Conservation (phyloP, 2,888 invertebrate species). For the Sphinx pinastri region DNA sequence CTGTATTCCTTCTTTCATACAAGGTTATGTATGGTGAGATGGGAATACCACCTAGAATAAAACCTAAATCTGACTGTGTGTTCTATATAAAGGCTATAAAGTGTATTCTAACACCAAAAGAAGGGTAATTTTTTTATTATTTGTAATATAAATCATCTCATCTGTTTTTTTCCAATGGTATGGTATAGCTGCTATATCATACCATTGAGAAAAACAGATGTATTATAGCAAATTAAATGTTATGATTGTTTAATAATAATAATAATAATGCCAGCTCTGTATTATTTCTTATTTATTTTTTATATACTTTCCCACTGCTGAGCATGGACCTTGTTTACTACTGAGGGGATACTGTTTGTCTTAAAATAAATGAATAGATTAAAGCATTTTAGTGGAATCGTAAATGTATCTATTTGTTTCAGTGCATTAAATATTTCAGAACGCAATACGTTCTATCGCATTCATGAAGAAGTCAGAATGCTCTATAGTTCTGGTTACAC, state of each 20-base stretch:
- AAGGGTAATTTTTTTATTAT: constrained; percentile 53
- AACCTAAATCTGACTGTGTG: constrained; percentile 87
- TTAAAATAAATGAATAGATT: too few species aligned
- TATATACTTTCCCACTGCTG: too few species aligned
- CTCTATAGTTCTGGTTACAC: constrained; percentile 86
- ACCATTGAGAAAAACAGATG: too few species aligned
- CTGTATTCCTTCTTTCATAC: constrained; percentile 90
- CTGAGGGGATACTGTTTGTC: too few species aligned
- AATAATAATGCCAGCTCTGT: too few species aligned
- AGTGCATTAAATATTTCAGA: constrained; percentile 76
- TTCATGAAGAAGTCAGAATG: constrained; percentile 84
- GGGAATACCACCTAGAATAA: constrained; percentile 92
- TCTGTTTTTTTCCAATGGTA: too few species aligned
- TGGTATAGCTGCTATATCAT: too few species aligned
- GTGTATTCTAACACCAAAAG: constrained; percentile 75
- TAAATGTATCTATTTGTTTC: constrained; percentile 39
- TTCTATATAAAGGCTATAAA: constrained; percentile 89
- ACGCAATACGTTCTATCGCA: constrained; percentile 83
- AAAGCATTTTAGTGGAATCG: not conserved
- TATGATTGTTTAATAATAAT: too few species aligned
- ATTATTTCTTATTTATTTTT: too few species aligned
- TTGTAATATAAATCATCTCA: not conserved
- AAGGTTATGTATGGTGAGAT: constrained; percentile 89
- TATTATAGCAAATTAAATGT: too few species aligned
- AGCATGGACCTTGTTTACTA: too few species aligned